phyloP scores from a whole-genome alignment of 2,113 vertebrate genomes.

The Vulpes lagopus region DNA sequence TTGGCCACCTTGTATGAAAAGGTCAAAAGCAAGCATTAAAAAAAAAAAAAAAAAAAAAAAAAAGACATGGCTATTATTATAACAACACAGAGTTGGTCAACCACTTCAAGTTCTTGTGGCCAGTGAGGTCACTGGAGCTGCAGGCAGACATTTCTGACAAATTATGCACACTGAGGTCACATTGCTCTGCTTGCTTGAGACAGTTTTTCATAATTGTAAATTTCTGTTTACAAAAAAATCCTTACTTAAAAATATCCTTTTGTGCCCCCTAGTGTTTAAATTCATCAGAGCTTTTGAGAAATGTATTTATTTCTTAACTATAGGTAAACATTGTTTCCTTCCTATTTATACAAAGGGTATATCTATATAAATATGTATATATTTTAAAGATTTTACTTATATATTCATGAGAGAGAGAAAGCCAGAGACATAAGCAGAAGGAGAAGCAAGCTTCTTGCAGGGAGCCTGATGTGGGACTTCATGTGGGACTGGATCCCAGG shows the following conservation, averaged over 20 bases:
- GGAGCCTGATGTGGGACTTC: no score
- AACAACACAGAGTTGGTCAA: neutral
- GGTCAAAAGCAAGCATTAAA: neutral
- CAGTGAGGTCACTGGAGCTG: neutral
- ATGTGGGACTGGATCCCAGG: no score
- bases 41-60: neutral
- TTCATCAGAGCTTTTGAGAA: neutral
- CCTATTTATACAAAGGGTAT: neutral
- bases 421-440: no score
- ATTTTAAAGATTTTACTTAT: no score
- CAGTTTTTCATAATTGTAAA: constrained; percentile 62
- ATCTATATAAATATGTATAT: neutral
- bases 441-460: no score
- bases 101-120: constrained; percentile 7
- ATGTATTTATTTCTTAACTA: neutral
- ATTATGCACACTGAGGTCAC: constrained; percentile 65
- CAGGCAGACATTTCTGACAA: constrained; percentile 62
- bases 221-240: neutral
- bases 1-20: constrained; percentile 37
- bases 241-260: constrained; percentile 64
- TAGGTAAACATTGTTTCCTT: neutral
- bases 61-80: neutral
- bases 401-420: no score
- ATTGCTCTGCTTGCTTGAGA: neutral
- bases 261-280: constrained; percentile 86